Percentiles rank a stretch among this genome's conserved stretches.
phyloP scores from a whole-genome alignment of 2,888 invertebrate species.

The Creontiades dilutus region DNA sequence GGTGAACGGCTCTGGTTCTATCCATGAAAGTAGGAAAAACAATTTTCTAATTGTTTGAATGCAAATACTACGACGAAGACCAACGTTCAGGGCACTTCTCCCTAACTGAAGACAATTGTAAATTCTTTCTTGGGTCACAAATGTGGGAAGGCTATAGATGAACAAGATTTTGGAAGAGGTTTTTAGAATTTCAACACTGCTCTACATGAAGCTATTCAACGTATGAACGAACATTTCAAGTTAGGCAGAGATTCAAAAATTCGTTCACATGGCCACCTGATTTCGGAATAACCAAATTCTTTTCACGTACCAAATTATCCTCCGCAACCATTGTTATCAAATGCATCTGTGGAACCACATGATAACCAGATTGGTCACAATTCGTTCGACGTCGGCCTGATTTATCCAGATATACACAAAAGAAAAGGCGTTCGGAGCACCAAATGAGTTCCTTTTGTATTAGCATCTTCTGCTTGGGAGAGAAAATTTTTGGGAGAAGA shows the following conservation, averaged over 20 bases:
- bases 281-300: neutral
- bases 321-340: no score
- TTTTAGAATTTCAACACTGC: slow-evolving; percentile 1
- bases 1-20: neutral
- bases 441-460: slow-evolving; percentile 43
- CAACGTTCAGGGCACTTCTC: no score
- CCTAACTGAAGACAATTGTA: no score
- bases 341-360: no score
- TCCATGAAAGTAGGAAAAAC: neutral
- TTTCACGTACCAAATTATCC: neutral
- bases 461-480: slow-evolving; percentile 2
- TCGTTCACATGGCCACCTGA: neutral
- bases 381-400: slow-evolving; percentile 29
- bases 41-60: no score
- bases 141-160: slow-evolving; percentile 1
- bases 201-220: slow-evolving; percentile 8
- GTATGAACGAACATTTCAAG: slow-evolving; percentile 26
- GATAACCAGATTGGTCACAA: neutral
- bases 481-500: slow-evolving; percentile 43
- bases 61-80: no score
- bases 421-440: slow-evolving; percentile 34
- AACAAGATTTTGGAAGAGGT: neutral
- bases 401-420: slow-evolving; percentile 23
- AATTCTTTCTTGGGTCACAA: no score
- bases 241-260: neutral